Evolutionary conservation across 2,888 invertebrate species (phyloP), one percentile per base, ranked within the genome.

Genomic region (Lithophane semibrunnea): DNA sequence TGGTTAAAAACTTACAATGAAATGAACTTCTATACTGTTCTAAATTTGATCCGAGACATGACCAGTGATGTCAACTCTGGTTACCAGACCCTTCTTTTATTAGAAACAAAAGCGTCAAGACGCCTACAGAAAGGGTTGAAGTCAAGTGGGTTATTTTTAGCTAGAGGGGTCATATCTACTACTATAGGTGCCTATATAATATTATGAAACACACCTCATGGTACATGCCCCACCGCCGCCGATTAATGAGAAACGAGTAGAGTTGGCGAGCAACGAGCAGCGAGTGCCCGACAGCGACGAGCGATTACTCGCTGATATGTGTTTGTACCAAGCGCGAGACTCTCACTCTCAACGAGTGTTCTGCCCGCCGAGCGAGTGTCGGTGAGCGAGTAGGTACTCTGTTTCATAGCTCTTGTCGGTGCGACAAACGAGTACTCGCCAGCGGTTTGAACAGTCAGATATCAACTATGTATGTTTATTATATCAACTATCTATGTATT

Each of bases 51-150:
- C 47, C 3, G 16, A 18, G 21, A 47, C 37, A 68, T 79, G 77
- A 68, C 68, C 77, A 77, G n/a, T 42, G 44, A 83, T 13, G 77
- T 82, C 79, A 82, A 58, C 18, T 77, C 21, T 75, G 42, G n/a
- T 82, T 29, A 54, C 13, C 24, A 47, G 83, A 64, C 79, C 79
- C 77, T 77, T 64, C 64, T 47, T 52, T 37, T 77, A 77, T 83
- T 54, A 67, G 58, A 79, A 77, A 80, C 79, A 83, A 80, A 80
- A 80, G 69, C 77, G 29, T 64, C 58, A 65, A 83, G 77, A 64
- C 58, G 77, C 58, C 69, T 21, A 69, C 69, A 54, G 79, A 69
- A 77, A 77, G 47, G 77, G 54, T 66, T 60, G 64, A 65, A 77
- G 37, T 49, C 56, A 42, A 77, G 78, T 58, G 58, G 64, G 21